Evolutionary conservation across 2,113 vertebrate genomes (phyloP).

Genomic region (Tretioscincus oriximinensis): DNA sequence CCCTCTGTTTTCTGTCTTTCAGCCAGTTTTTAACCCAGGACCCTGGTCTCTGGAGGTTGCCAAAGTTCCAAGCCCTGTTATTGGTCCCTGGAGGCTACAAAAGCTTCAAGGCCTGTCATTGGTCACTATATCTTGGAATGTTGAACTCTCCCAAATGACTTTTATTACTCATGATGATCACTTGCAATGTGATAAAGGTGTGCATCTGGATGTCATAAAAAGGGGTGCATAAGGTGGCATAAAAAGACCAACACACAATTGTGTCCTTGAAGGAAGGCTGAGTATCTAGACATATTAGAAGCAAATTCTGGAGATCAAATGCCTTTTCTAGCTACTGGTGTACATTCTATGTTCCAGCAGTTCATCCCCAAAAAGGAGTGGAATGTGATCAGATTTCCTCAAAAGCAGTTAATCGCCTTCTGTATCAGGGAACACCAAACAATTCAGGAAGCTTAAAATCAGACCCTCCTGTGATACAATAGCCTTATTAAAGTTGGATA

Average conservation of each 20-base stretch:
- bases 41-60: too few relatives aligned
- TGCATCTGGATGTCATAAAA: too few relatives aligned
- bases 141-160: too few relatives aligned
- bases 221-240: too few relatives aligned
- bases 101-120: too few relatives aligned
- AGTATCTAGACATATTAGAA: background rate
- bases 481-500: constrained; percentile 57
- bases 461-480: constrained; percentile 56
- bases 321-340: background rate
- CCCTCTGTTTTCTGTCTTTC: too few relatives aligned
- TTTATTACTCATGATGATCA: too few relatives aligned
- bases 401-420: constrained; percentile 38
- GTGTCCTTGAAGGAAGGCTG: background rate
- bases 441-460: constrained; percentile 55
- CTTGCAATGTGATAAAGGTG: too few relatives aligned
- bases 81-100: too few relatives aligned
- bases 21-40: too few relatives aligned
- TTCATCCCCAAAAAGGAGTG: background rate
- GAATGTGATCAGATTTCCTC: constrained; percentile 24
- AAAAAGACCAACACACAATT: background rate
- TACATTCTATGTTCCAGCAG: constrained; percentile 21
- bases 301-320: background rate
- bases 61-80: too few relatives aligned
- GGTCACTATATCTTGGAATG: too few relatives aligned
- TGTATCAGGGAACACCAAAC: constrained; percentile 39